Evolutionary conservation across 2,888 invertebrate genomes (phyloP), one percentile per base, ranked within the genome.

Genomic region (Agrypnus murinus): DNA sequence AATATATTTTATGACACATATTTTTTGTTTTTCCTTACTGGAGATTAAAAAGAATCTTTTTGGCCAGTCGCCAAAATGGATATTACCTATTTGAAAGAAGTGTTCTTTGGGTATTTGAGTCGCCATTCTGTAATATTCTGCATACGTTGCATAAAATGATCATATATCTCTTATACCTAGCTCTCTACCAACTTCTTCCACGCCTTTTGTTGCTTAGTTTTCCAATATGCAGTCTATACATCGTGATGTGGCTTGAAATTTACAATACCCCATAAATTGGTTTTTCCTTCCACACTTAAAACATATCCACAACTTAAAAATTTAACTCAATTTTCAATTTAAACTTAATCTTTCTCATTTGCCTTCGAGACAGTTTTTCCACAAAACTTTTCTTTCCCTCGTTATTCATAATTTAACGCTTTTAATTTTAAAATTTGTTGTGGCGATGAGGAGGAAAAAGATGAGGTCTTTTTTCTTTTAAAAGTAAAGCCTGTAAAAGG

Each of bases 111-210:
- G 12, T 43, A 8, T 43, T 43, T n/a, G 31, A 46, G 5, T 46
- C 46, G 0, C 3, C 17, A 10, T 17, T 25, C 25, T 45, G 9
- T 46, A 10, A 50, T 50, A 50, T 50, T 50, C 50, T 50, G 50
- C 50, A 50, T 50, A 50, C 50, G 50, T 31, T 50, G 50, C 50
- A 50, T 19, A 50, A 50, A 46, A 12, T 12, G 50, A 31, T 50
- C 50, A 50, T 31, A 50, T 46, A 8, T 19, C 46, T 25, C 5
- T 5, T 25, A 46, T 46, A 19, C 32, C 31, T 31, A 12, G 31
- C 31, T 50, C 43, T n/a, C n/a, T n/a, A n/a, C n/a, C n/a, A n/a
- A n/a, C n/a, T n/a, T 25, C 25, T 25, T 25, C 25, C 25, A n/a
- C n/a, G n/a, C 5, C 48, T 10, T 45, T 48, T 48, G 31, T 31